phyloP scores from a whole-genome alignment of 2,888 invertebrate species.

The Camponotus fellah region DNA sequence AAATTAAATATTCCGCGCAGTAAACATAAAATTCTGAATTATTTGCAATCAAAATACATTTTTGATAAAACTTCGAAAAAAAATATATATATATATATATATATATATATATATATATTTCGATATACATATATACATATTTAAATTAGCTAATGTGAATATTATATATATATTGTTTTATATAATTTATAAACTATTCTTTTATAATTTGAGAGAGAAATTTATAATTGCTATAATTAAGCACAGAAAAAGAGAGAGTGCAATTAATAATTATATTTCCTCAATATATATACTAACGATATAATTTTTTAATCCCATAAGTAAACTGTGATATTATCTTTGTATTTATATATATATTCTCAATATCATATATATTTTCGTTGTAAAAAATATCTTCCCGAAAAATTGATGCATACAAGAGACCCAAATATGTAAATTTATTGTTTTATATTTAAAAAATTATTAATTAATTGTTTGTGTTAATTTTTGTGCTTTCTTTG shows the following conservation, averaged over 20 bases:
- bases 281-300: neutral
- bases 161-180: neutral
- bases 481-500: neutral
- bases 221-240: conserved; percentile 3
- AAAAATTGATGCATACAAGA: conserved; percentile 1
- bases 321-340: conserved; percentile 14
- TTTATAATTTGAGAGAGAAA: neutral
- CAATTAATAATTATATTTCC: neutral
- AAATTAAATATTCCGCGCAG: neutral
- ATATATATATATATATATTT: neutral
- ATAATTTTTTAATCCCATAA: neutral
- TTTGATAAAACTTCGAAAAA: conserved; percentile 24
- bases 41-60: neutral
- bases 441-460: neutral
- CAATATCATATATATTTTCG: neutral
- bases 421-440: neutral
- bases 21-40: neutral
- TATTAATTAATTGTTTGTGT: conserved; percentile 7
- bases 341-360: neutral
- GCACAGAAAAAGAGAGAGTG: neutral
- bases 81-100: neutral
- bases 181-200: neutral
- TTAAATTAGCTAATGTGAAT: neutral
- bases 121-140: conserved; percentile 3
- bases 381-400: conserved; percentile 22